Evolutionary conservation across 2,888 invertebrate genomes (phyloP), one percentile per base, ranked within the genome.

Genomic region (Agonopterix heracliana): DNA sequence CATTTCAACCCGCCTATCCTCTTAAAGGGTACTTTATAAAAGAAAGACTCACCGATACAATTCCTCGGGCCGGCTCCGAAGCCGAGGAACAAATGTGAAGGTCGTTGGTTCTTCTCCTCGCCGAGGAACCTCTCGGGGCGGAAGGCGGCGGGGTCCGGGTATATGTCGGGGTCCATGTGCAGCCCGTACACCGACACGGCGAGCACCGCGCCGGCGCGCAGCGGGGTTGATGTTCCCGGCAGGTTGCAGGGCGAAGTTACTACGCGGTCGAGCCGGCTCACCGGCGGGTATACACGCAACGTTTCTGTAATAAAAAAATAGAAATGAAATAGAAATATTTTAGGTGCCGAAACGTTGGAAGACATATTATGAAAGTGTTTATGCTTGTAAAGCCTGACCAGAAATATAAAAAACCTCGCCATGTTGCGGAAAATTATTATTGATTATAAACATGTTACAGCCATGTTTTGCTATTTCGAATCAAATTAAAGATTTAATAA

Each of bases 281-380:
- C 79, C 1, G 91, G 90, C 0, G 92, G 91, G 66, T 90, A 91
- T 59, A 90, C 69, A 13, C 92, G 81, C 41, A 92, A 70, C 0
- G 90, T 89, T 81, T 92, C 92, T 89, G 77, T 12, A 77, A 83
- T 45, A 45, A 54, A 44, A 34, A 13, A 26, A 42, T 13, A 14
- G 14, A n/a, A n/a, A n/a, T n/a, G n/a, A n/a, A n/a, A 9, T 35
- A 8, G 9, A 5, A 35, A 8, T 35, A 35, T 35, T 8, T 35
- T 35, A 35, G 7, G 35, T 35, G 35, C 9, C 35, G 5, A 35
- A 35, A 35, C 35, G 35, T 35, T 8, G 9, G 5, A 35, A 8
- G 35, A 9, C 9, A 35, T 9, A 35, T 8, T 35, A 9, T 35
- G 35, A 35, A 35, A 5, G 35, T 35, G 35, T 8, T 5, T 35